Conservation (phyloP, 2,888 invertebrate genomes). For the Actias luna region DNA sequence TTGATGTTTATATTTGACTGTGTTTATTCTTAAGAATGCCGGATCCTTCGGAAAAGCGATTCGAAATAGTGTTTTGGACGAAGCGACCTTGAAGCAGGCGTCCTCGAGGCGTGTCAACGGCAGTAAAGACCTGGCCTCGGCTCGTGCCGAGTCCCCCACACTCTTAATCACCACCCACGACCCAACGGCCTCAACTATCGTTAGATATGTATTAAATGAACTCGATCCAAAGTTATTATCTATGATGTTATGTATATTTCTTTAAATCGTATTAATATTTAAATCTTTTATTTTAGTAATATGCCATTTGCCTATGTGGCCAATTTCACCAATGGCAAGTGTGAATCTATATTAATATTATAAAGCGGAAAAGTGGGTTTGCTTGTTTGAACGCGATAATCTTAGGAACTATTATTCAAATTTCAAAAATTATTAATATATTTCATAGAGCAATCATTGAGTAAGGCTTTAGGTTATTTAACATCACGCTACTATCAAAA, state of each 20-base stretch:
- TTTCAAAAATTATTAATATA: too few species aligned
- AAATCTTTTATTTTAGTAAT: too few species aligned
- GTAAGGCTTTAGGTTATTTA: too few species aligned
- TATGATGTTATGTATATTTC: neutral
- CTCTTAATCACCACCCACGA: slow-evolving; percentile 30
- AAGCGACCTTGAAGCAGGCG: slow-evolving; percentile 66
- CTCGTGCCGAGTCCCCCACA: slow-evolving; percentile 45
- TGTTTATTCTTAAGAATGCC: neutral
- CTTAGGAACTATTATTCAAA: too few species aligned
- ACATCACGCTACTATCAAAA: too few species aligned
- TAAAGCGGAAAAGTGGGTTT: too few species aligned
- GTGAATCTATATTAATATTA: too few species aligned
- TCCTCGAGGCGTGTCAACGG: slow-evolving; percentile 76
- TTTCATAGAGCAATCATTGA: too few species aligned
- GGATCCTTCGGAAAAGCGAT: slow-evolving; percentile 30
- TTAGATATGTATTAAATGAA: slow-evolving; percentile 59
- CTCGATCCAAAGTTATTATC: slow-evolving; percentile 26
- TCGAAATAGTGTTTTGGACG: slow-evolving; percentile 49
- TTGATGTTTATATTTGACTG: neutral
- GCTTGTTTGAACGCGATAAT: too few species aligned
- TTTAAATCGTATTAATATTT: neutral
- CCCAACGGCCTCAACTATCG: slow-evolving; percentile 39
- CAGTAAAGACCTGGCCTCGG: slow-evolving; percentile 60
- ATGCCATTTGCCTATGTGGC: too few species aligned
- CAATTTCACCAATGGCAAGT: too few species aligned